phyloP scores from a whole-genome alignment of 2,797 vertebrate genomes.

The Mallotus villosus region DNA sequence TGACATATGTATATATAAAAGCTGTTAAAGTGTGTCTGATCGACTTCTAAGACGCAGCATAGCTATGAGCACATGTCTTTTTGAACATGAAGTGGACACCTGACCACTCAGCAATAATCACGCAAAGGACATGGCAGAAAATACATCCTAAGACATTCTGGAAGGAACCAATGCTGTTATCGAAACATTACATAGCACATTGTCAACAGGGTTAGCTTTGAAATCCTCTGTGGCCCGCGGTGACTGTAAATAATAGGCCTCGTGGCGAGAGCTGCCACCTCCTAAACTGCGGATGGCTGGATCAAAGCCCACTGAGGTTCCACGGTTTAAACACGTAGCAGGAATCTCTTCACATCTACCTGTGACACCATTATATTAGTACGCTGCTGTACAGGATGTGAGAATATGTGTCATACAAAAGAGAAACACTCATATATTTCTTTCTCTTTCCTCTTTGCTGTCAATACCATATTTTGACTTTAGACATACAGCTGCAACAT shows the following conservation, averaged over 20 bases:
- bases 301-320: background rate
- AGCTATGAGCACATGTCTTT: constrained; percentile 30
- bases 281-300: constrained; percentile 5
- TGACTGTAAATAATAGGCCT: constrained; percentile 23
- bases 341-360: background rate
- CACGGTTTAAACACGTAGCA: background rate
- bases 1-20: constrained; percentile 3
- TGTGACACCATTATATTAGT: background rate
- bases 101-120: constrained; percentile 54
- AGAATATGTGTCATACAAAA: background rate
- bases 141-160: constrained; percentile 60
- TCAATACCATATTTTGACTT: background rate
- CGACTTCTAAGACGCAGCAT: constrained; percentile 9
- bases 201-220: constrained; percentile 34
- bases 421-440: background rate
- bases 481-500: background rate
- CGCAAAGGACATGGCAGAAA: constrained; percentile 57
- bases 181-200: constrained; percentile 20
- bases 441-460: background rate
- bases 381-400: background rate
- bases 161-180: constrained; percentile 21
- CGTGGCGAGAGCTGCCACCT: constrained; percentile 15
- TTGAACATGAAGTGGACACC: constrained; percentile 42
- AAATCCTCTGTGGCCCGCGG: constrained; percentile 29
- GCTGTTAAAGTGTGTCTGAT: constrained; percentile 35